phyloP scores from a whole-genome alignment of 2,888 invertebrate genomes.

The Sialis fuliginosa region DNA sequence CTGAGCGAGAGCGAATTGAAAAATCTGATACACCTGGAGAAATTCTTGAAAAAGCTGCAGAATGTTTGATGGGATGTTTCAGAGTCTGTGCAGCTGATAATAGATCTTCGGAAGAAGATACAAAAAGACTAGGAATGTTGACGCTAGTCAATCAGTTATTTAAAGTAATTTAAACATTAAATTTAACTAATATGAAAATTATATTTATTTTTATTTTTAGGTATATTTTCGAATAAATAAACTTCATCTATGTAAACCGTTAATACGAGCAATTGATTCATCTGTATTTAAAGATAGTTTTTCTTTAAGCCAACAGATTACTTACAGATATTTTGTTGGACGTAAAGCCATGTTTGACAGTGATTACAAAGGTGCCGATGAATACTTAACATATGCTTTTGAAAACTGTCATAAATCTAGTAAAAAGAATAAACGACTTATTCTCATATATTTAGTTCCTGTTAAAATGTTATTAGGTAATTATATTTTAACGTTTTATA shows the following conservation, averaged over 20 bases:
- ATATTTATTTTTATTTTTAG: conserved; percentile 14
- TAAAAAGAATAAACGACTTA: conserved; percentile 74
- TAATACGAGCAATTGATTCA: conserved; percentile 92
- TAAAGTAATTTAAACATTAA: conserved; percentile 29
- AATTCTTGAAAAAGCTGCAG: conserved; percentile 82
- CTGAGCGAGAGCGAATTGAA: conserved; percentile 39
- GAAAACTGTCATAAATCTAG: conserved; percentile 69
- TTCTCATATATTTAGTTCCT: conserved; percentile 87
- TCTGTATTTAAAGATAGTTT: conserved; percentile 79
- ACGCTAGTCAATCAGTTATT: conserved; percentile 92
- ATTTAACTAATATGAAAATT: too few relatives aligned
- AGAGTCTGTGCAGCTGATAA: conserved; percentile 90
- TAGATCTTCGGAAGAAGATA: conserved; percentile 73
- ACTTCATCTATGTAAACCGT: conserved; percentile 76
- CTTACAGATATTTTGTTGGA: conserved; percentile 93
- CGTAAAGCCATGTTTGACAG: conserved; percentile 98
- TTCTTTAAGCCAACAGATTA: conserved; percentile 82
- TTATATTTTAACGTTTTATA: too few relatives aligned
- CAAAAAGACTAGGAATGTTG: conserved; percentile 92
- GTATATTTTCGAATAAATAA: conserved; percentile 65
- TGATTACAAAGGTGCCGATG: conserved; percentile 84
- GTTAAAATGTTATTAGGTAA: conserved; percentile 76
- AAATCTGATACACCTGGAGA: conserved; percentile 41
- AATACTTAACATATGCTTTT: conserved; percentile 84
- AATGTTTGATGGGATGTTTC: conserved; percentile 83